phyloP scores from a whole-genome alignment of 2,888 invertebrate species.

The Macrophya annulata region DNA sequence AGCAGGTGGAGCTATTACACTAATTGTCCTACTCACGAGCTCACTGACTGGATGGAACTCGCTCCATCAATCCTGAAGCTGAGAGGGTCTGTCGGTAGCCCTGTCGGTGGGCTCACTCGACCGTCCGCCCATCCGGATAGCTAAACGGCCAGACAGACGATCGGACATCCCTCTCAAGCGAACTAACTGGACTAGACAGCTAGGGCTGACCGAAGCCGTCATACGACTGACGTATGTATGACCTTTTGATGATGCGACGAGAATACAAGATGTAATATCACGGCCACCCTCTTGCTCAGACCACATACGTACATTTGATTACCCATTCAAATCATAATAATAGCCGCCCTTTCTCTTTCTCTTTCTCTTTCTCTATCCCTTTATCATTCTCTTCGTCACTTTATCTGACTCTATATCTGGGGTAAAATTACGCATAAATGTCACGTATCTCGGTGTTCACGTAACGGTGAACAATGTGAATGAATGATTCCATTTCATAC shows the following conservation, averaged over 20 bases:
- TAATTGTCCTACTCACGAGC: conserved; percentile 53
- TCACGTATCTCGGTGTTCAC: conserved; percentile 46
- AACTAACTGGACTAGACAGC: conserved; percentile 45
- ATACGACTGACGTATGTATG: conserved; percentile 42
- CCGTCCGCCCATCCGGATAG: conserved; percentile 32
- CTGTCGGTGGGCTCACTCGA: conserved; percentile 46
- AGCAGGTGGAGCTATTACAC: conserved; percentile 55
- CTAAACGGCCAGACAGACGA: conserved; percentile 32
- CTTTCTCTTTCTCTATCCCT: not conserved
- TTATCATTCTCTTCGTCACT: conserved; percentile 25
- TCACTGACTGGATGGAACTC: conserved; percentile 54
- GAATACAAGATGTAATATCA: conserved; percentile 46
- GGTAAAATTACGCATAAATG: conserved; percentile 21
- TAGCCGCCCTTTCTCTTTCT: conserved; percentile 1
- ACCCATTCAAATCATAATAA: conserved; percentile 23
- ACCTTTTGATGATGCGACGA: conserved; percentile 36
- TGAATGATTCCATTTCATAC: conserved; percentile 12
- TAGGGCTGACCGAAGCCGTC: conserved; percentile 41
- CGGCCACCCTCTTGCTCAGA: not conserved
- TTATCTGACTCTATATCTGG: not conserved
- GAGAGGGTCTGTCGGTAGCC: conserved; percentile 54
- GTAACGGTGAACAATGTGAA: conserved; percentile 36
- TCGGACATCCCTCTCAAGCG: conserved; percentile 49
- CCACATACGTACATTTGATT: conserved; percentile 8
- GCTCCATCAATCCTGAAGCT: conserved; percentile 53